Conservation (phyloP, 2,797 vertebrate genomes). For the Sebastes trivittatus region DNA sequence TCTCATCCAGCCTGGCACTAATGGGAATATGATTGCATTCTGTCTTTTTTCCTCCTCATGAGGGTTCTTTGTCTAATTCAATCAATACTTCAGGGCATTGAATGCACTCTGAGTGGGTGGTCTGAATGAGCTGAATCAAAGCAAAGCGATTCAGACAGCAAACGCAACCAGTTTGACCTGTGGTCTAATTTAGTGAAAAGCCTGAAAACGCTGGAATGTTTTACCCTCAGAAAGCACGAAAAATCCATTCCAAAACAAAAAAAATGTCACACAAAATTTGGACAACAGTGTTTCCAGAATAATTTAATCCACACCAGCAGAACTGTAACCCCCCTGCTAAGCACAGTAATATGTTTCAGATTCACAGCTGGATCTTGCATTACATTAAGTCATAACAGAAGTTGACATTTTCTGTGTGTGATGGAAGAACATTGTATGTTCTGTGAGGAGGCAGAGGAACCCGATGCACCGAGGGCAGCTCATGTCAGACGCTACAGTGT, state of each 20-base stretch:
- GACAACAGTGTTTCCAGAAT: neutral
- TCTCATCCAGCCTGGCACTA: constrained; percentile 68
- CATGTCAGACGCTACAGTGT: constrained; percentile 8
- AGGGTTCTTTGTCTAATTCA: constrained; percentile 83
- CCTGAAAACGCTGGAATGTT: constrained; percentile 32
- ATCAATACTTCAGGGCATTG: constrained; percentile 76
- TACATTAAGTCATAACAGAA: constrained; percentile 5
- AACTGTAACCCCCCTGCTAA: neutral
- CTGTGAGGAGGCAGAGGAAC: neutral
- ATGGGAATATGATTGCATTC: constrained; percentile 84
- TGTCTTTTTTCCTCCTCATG: constrained; percentile 71
- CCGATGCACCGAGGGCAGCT: neutral
- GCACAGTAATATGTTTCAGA: neutral
- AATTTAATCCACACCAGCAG: neutral
- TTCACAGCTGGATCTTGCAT: neutral
- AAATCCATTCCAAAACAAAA: neutral
- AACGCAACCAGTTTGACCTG: constrained; percentile 64
- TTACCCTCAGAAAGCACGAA: constrained; percentile 9
- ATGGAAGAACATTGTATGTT: constrained; percentile 9
- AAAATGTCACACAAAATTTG: neutral
- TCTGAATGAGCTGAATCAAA: constrained; percentile 76
- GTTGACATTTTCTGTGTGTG: constrained; percentile 23
- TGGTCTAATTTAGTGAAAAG: constrained; percentile 57
- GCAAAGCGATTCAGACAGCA: constrained; percentile 65
- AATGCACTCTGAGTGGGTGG: constrained; percentile 71